Evolutionary conservation across 2,888 invertebrate genomes (phyloP).

Genomic region (Cyclophora punctaria): DNA sequence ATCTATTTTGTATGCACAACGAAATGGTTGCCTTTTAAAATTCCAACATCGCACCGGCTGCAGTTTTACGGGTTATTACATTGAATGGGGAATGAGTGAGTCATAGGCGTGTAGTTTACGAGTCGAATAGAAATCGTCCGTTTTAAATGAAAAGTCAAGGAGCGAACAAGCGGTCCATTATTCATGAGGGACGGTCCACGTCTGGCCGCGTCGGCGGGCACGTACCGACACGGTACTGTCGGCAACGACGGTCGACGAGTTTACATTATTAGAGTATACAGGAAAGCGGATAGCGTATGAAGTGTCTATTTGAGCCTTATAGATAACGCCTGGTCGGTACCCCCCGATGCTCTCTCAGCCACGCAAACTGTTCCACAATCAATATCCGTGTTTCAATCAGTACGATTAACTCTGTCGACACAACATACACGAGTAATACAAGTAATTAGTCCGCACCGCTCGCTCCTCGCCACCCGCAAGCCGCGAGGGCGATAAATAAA

Average conservation of each 20-base stretch:
- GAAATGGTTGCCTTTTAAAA: slow-evolving; percentile 54
- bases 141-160: slow-evolving; percentile 71
- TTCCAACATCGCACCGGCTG: slow-evolving; percentile 54
- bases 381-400: slow-evolving; percentile 73
- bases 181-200: slow-evolving; percentile 66
- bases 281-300: too few relatives aligned
- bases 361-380: slow-evolving; percentile 64
- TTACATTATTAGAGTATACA: too few relatives aligned
- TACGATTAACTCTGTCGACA: slow-evolving; percentile 61
- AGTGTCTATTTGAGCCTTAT: too few relatives aligned
- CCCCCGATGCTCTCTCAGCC: slow-evolving; percentile 21
- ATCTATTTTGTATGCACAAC: slow-evolving; percentile 41
- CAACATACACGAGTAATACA: slow-evolving; percentile 54
- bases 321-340: not conserved
- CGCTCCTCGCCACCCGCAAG: slow-evolving; percentile 27
- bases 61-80: slow-evolving; percentile 70
- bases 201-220: slow-evolving; percentile 37
- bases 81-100: slow-evolving; percentile 71
- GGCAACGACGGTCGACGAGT: not conserved
- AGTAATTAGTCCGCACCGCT: slow-evolving; percentile 65
- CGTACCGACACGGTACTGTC: not conserved
- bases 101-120: slow-evolving; percentile 69
- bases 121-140: slow-evolving; percentile 72
- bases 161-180: slow-evolving; percentile 66
- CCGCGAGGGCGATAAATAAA: slow-evolving; percentile 50